Base-by-base conservation (phyloP, 2,113 vertebrate genomes). In the Sisor rabdophorus region DNA sequence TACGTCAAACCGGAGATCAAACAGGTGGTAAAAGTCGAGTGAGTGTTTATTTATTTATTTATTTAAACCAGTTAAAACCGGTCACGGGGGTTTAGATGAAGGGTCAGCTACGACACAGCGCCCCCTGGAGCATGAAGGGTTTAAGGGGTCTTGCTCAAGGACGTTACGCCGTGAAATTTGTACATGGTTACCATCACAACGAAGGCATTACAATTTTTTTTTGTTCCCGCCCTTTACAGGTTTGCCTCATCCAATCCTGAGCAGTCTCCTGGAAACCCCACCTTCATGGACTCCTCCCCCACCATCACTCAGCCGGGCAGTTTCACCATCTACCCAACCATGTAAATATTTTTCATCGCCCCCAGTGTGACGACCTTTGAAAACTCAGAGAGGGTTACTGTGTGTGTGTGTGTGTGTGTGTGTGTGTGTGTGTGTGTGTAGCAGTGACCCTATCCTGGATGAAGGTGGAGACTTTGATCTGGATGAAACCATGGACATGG, bases 1-100 rank as follows among this genome's bases (percentile, higher is more conserved):
- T 99, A 99, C 0, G 96, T 99, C 89, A 99, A 98, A 84, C 96
- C 96, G 0, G 96, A 96, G 89, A 99, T 99, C 89, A 98, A 96
- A 87, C 97, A 99, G 89, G 96, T 99, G 82, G 97, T 99, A 11
- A 84, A 84, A 80, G 96, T 97, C 44, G 96, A 98, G 97, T 98
- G 91, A 98, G 96, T 95, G 8, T 82, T 26, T 36, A 36, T n/a
- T n/a, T n/a, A n/a, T n/a, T n/a, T n/a, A n/a, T n/a, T n/a, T n/a
- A n/a, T n/a, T n/a, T n/a, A n/a, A n/a, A n/a, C n/a, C n/a, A n/a
- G n/a, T n/a, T n/a, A n/a, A n/a, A n/a, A n/a, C n/a, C n/a, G n/a
- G n/a, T n/a, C n/a, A n/a, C n/a, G n/a, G n/a, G n/a, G n/a, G n/a
- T n/a, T n/a, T n/a, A n/a, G n/a, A n/a, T n/a, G n/a, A n/a, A n/a